Conservation (phyloP, 1,140 invertebrate genomes). For the Matsumurasca onukii region DNA sequence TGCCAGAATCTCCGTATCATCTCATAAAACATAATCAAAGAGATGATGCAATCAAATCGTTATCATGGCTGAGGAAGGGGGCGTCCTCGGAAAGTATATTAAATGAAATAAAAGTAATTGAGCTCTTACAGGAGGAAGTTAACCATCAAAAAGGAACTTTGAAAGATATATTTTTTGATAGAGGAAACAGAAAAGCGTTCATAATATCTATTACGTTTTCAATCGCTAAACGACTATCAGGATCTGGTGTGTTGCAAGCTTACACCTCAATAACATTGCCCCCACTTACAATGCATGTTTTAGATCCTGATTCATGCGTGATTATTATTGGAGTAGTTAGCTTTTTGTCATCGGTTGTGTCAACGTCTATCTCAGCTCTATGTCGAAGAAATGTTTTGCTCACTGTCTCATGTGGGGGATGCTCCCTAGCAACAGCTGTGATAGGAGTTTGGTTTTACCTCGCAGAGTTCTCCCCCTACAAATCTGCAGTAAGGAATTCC, state of each 20-base stretch:
- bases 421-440: slow-evolving; percentile 27
- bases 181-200: slow-evolving; percentile 36
- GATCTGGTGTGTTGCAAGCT: slow-evolving; percentile 39
- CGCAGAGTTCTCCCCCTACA: too few relatives aligned
- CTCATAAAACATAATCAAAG: slow-evolving; percentile 59
- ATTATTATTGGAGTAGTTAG: slow-evolving; percentile 34
- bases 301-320: slow-evolving; percentile 32
- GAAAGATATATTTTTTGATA: slow-evolving; percentile 36
- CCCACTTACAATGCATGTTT: slow-evolving; percentile 28
- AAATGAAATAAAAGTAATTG: slow-evolving; percentile 34
- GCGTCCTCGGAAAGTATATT: slow-evolving; percentile 29
- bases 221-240: slow-evolving; percentile 38
- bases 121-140: slow-evolving; percentile 32
- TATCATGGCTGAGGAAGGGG: slow-evolving; percentile 61
- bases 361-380: slow-evolving; percentile 46
- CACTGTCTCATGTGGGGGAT: slow-evolving; percentile 48
- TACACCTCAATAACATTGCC: slow-evolving; percentile 41
- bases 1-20: slow-evolving; percentile 82
- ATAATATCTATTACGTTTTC: slow-evolving; percentile 37
- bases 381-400: slow-evolving; percentile 51
- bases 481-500: background rate
- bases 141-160: slow-evolving; percentile 36
- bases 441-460: slow-evolving; percentile 35
- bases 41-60: slow-evolving; percentile 59
- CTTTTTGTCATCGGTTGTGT: slow-evolving; percentile 39